phyloP scores from a whole-genome alignment of 2,113 vertebrate genomes.

The Boleophthalmus pectinirostris region DNA sequence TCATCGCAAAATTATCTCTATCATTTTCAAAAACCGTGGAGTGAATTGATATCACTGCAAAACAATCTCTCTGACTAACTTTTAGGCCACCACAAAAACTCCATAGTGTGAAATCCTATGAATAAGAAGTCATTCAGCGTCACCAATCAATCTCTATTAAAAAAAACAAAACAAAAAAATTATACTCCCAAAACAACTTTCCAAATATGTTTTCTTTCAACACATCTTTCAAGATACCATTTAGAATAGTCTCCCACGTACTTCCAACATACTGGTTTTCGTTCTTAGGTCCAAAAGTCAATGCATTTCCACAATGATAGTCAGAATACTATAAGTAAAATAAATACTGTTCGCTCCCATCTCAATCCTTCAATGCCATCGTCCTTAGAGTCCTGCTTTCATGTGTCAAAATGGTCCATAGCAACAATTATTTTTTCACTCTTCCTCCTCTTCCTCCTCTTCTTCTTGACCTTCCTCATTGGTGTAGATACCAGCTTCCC shows the following conservation, averaged over 20 bases:
- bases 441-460: conserved; percentile 69
- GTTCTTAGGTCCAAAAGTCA: conserved; percentile 35
- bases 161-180: neutral
- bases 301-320: conserved; percentile 36
- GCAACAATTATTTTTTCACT: conserved; percentile 60
- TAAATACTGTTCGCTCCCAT: conserved; percentile 65
- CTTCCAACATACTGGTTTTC: conserved; percentile 35
- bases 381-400: conserved; percentile 25
- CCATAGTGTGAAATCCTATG: conserved; percentile 38
- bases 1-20: neutral
- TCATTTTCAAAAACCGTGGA: neutral
- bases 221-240: conserved; percentile 21
- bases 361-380: conserved; percentile 15
- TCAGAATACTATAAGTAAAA: conserved; percentile 53
- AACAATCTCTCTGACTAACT: conserved; percentile 24
- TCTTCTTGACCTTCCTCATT: conserved; percentile 87
- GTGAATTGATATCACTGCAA: neutral
- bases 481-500: conserved; percentile 96
- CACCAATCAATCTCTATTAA: conserved; percentile 11
- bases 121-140: conserved; percentile 44
- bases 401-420: neutral
- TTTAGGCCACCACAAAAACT: conserved; percentile 33
- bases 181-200: conserved; percentile 19
- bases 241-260: conserved; percentile 32
- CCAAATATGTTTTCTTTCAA: conserved; percentile 22